Base-by-base conservation (phyloP, 2,113 vertebrate genomes). In the Syrmaticus mikado region DNA sequence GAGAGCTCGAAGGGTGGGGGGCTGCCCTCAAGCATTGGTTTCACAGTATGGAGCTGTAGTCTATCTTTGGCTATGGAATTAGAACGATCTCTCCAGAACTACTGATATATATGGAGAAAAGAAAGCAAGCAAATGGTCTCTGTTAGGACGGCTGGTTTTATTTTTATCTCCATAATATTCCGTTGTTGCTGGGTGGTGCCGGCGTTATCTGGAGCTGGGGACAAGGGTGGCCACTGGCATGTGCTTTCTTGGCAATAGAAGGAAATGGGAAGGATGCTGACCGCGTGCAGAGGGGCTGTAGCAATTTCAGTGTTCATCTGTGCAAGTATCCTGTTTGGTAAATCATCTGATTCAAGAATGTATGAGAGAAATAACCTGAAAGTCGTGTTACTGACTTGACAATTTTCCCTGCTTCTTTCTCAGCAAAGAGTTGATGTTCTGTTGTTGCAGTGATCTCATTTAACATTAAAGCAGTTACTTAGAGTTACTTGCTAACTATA, bases 101-200 rank as follows among this genome's bases (percentile, higher is more conserved):
- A 87, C 94, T 82, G 90, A 67, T 93, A 71, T 68, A 28, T 36
- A 60, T 43, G 52, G 73, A 81, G 43, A 75, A 94, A 66, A 94
- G 77, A 91, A 95, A 96, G 87, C 74, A 85, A 71, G 53, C 87
- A 66, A 62, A 76, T 91, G 79, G 58, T 91, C 90, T 77, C 83
- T 93, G 82, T 85, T 91, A 58, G 78, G 87, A 53, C 82, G 28
- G 91, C 70, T 74, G 55, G 61, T 65, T 96, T 91, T 94, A 94
- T 96, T 97, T 96, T 95, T 96, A 62, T 91, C 93, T 90, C 85
- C 14, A 17, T 38, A 77, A 78, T 93, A 94, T 36, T 95, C 82
- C 88, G 82, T 91, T 95, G 89, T 94, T 96, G 85, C 93, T 96
- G 92, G 90, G 91, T 93, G 92, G 94, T 91, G 89, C 85, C 21